Evolutionary conservation across 2,113 vertebrate species (phyloP).

Genomic region (Smithornis capensis): DNA sequence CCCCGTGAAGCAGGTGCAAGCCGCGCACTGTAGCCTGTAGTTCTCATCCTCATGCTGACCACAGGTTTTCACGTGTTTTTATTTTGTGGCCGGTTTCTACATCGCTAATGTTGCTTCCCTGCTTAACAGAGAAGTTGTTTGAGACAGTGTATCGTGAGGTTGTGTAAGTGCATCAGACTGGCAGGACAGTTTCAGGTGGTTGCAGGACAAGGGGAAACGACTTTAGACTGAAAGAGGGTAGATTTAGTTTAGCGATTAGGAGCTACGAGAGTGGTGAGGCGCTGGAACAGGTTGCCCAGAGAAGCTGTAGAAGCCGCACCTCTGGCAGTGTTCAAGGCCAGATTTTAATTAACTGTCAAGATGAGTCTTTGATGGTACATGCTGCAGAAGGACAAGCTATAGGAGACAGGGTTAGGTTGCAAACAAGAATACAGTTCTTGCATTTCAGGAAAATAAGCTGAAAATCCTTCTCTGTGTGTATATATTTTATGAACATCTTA

Average conservation of each 20-base stretch:
- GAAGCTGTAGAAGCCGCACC: neutral
- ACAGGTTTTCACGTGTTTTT: neutral
- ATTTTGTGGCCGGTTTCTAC: neutral
- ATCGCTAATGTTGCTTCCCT: neutral
- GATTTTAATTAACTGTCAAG: neutral
- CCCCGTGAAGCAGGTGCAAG: too few species aligned
- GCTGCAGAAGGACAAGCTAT: accelerated
- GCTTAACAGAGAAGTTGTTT: neutral
- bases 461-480: neutral
- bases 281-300: neutral
- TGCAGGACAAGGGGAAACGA: neutral
- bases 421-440: neutral
- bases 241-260: neutral
- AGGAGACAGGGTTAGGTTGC: neutral
- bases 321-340: neutral
- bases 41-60: neutral
- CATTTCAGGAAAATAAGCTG: neutral
- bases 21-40: neutral
- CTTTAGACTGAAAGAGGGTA: neutral
- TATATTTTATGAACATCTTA: neutral
- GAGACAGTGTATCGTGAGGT: accelerated
- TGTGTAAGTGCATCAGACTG: accelerated
- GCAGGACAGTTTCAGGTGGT: neutral
- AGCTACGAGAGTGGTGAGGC: neutral
- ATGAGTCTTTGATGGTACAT: neutral